These are phyloP conservation scores for Ricordea florida DNA, from an alignment of 92 coral and sea anemone species.

Conservation along the genomic window DNA sequence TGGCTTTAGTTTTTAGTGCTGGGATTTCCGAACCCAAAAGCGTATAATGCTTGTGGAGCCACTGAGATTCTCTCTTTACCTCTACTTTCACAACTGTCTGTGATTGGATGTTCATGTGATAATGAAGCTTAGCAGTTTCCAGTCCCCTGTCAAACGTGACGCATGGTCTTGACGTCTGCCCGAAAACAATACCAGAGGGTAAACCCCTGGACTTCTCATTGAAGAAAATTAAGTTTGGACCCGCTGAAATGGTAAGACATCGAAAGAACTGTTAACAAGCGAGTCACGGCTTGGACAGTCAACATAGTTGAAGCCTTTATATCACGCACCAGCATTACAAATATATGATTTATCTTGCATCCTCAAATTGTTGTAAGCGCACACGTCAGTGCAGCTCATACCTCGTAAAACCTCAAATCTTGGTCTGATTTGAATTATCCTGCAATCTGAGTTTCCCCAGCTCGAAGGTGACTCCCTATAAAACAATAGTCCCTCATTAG, in stretches of 20 bases:
- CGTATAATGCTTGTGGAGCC: not conserved
- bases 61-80: slow-evolving; percentile 34
- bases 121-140: slow-evolving; percentile 68
- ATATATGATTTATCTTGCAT: too few species aligned
- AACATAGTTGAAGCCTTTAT: not conserved
- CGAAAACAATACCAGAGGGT: slow-evolving; percentile 81
- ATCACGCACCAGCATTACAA: too few species aligned
- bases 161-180: slow-evolving; percentile 66
- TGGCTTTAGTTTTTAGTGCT: too few species aligned
- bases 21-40: too few species aligned
- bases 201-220: slow-evolving; percentile 84
- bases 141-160: slow-evolving; percentile 61
- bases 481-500: too few species aligned
- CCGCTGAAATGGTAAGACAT: slow-evolving; percentile 14
- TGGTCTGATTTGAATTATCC: slow-evolving; percentile 74
- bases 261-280: not conserved
- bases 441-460: slow-evolving; percentile 84
- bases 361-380: not conserved
- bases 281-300: not conserved
- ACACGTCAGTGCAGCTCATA: not conserved
- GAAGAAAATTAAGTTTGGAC: slow-evolving; percentile 74
- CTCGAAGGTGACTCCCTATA: slow-evolving; percentile 69
- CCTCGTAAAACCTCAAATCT: slow-evolving; percentile 75
- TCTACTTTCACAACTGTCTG: slow-evolving; percentile 64
- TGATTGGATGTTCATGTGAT: slow-evolving; percentile 26